A percentile compares a stretch with the other conserved stretches of the same genome.
phyloP scores from a whole-genome alignment of 2,888 invertebrate genomes.

The Pycnomerus fuliginosus region DNA sequence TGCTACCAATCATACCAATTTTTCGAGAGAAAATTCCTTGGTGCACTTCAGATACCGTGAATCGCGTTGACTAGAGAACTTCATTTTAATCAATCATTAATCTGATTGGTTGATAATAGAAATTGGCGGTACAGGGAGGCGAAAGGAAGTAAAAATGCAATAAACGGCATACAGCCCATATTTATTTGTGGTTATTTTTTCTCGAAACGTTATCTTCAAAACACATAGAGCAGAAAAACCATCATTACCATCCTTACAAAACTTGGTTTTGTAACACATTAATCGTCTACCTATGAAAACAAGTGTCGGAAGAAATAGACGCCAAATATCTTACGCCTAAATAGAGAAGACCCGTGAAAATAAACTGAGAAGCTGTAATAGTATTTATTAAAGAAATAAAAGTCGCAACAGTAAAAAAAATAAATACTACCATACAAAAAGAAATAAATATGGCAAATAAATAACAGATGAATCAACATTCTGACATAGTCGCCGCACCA shows the following conservation, averaged over 20 bases:
- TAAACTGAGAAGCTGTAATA: slow-evolving; percentile 28
- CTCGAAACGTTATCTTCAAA: slow-evolving; percentile 20
- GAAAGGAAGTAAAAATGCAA: too few relatives aligned
- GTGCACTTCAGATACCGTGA: too few relatives aligned
- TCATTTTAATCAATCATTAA: too few relatives aligned
- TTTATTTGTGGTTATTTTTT: slow-evolving; percentile 23
- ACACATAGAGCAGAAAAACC: slow-evolving; percentile 25
- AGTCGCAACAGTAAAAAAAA: slow-evolving; percentile 33
- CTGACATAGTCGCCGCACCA: slow-evolving; percentile 10
- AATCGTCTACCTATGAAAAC: slow-evolving; percentile 17
- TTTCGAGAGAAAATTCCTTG: too few relatives aligned
- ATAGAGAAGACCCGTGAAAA: slow-evolving; percentile 6
- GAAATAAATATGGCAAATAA: slow-evolving; percentile 38
- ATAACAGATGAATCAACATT: slow-evolving; percentile 26
- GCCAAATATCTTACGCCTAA: slow-evolving; percentile 14
- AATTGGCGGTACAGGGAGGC: too few relatives aligned
- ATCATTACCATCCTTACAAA: slow-evolving; percentile 21
- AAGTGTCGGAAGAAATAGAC: slow-evolving; percentile 12
- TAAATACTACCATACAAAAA: slow-evolving; percentile 31
- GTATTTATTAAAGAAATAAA: slow-evolving; percentile 35
- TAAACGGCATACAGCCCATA: slow-evolving; percentile 15
- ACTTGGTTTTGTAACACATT: slow-evolving; percentile 15
- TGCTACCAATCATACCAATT: too few relatives aligned
- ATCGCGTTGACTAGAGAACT: too few relatives aligned
- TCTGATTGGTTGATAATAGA: too few relatives aligned